These are phyloP conservation scores for Syrmaticus mikado DNA, from an alignment of 2,113 vertebrate genomes.

Conservation along the genomic window DNA sequence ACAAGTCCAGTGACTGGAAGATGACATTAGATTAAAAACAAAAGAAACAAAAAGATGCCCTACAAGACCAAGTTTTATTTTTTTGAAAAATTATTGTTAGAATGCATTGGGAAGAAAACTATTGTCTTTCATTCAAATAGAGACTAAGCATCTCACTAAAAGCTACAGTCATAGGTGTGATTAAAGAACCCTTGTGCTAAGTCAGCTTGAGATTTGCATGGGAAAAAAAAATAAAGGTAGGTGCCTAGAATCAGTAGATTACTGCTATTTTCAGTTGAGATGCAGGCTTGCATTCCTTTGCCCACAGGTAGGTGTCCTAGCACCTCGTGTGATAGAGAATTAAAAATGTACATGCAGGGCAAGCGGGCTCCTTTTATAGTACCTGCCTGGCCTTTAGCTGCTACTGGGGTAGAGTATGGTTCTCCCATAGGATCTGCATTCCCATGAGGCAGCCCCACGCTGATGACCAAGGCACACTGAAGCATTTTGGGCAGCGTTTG, in stretches of 20 bases:
- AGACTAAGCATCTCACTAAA: neutral
- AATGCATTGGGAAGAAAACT: neutral
- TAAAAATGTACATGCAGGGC: rapidly evolving
- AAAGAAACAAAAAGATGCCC: neutral
- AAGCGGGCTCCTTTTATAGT: rapidly evolving
- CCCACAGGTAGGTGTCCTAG: rapidly evolving
- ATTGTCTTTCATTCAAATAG: neutral
- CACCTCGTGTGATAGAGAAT: rapidly evolving
- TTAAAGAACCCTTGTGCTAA: neutral
- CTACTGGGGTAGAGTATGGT: neutral
- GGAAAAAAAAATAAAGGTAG: neutral
- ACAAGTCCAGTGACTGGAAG: neutral
- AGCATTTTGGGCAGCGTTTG: neutral
- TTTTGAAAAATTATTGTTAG: neutral
- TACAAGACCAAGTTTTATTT: neutral
- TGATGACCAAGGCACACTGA: neutral
- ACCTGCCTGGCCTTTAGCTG: neutral
- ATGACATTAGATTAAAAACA: neutral
- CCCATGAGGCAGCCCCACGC: rapidly evolving
- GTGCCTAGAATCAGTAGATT: neutral
- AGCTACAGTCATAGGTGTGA: neutral
- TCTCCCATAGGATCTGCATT: rapidly evolving
- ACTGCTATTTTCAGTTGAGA: neutral
- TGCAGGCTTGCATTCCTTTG: rapidly evolving
- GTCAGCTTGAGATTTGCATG: neutral